These are phyloP conservation scores for Centroberyx gerrardi DNA, from an alignment of 2,797 vertebrate species.

Conservation along the genomic window DNA sequence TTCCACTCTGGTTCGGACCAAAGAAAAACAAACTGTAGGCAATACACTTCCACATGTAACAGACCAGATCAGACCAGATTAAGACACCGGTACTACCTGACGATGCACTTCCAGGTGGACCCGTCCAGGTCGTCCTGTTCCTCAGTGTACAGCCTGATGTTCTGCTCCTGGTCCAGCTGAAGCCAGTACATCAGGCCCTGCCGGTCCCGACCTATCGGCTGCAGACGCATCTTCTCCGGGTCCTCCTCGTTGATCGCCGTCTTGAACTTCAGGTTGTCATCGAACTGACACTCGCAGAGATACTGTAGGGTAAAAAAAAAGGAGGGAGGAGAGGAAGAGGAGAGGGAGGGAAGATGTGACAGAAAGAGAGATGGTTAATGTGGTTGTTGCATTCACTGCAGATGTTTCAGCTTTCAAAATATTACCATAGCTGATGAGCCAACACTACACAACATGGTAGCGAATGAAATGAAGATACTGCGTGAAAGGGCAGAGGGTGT, in stretches of 20 bases:
- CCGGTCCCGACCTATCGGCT: conserved; percentile 94
- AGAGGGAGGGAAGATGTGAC: not conserved
- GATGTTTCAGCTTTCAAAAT: not conserved
- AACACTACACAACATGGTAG: too few relatives aligned
- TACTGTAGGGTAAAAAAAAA: conserved; percentile 84
- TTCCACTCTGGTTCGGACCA: too few relatives aligned
- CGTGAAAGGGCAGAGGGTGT: not conserved
- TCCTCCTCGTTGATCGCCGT: conserved; percentile 96
- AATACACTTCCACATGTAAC: too few relatives aligned
- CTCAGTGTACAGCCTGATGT: conserved; percentile 96
- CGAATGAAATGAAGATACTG: too few relatives aligned
- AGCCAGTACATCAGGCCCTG: conserved; percentile 98
- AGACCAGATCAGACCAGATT: not conserved
- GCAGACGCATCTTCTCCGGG: conserved; percentile 95
- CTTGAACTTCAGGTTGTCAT: conserved; percentile 99
- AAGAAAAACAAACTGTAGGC: too few relatives aligned
- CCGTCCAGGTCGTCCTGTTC: conserved; percentile 98
- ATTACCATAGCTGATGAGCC: too few relatives aligned
- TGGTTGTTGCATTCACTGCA: too few relatives aligned
- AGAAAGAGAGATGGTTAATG: not conserved
- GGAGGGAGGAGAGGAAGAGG: not conserved
- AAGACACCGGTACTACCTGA: conserved; percentile 85
- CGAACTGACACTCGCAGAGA: conserved; percentile 98
- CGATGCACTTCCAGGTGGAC: conserved; percentile 96
- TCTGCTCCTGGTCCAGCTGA: conserved; percentile 96